Evolutionary conservation across 37 sponge, comb jelly and placozoan genomes (phyloP).

Genomic region (Ephydatia muelleri): DNA sequence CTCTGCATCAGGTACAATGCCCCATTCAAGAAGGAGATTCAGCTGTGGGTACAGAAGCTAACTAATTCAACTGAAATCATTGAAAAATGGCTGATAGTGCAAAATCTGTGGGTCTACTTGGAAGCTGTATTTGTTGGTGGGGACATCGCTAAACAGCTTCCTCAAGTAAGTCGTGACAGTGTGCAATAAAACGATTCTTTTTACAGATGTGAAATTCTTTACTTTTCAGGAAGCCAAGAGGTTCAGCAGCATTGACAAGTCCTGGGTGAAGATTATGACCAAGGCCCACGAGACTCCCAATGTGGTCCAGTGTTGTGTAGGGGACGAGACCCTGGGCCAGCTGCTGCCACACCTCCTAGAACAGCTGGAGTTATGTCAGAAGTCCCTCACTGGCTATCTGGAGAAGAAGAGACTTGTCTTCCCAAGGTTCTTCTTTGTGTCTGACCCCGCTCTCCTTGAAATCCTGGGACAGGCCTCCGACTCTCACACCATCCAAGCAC

Average conservation of each 20-base stretch:
- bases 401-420: slow-evolving; percentile 99
- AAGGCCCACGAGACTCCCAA: slow-evolving; percentile 94
- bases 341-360: slow-evolving; percentile 99
- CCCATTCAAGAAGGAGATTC: slow-evolving; percentile 98
- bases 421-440: slow-evolving; percentile 99
- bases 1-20: slow-evolving; percentile 88
- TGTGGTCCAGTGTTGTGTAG: slow-evolving; percentile 96
- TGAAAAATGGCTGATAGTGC: slow-evolving; percentile 97
- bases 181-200: not conserved
- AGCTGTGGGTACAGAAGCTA: slow-evolving; percentile 95
- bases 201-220: not conserved
- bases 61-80: slow-evolving; percentile 95
- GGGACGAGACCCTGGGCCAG: slow-evolving; percentile 98
- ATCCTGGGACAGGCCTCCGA: slow-evolving; percentile 99
- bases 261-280: slow-evolving; percentile 99
- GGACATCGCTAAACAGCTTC: slow-evolving; percentile 99
- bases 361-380: slow-evolving; percentile 99
- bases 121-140: slow-evolving; percentile 99
- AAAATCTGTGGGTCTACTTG: slow-evolving; percentile 99
- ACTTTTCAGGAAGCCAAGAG: slow-evolving; percentile 93
- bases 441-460: slow-evolving; percentile 97
- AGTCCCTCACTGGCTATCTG: slow-evolving; percentile 97
- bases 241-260: slow-evolving; percentile 97
- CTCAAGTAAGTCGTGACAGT: slow-evolving; percentile 57
- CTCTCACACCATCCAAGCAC: slow-evolving; percentile 99